Percentiles rank a stretch among this genome's conserved stretches.
These are phyloP conservation scores for Gnathonemus echidnorhynchus DNA, from an alignment of 2,113 vertebrate genomes.

Conservation along the genomic window DNA sequence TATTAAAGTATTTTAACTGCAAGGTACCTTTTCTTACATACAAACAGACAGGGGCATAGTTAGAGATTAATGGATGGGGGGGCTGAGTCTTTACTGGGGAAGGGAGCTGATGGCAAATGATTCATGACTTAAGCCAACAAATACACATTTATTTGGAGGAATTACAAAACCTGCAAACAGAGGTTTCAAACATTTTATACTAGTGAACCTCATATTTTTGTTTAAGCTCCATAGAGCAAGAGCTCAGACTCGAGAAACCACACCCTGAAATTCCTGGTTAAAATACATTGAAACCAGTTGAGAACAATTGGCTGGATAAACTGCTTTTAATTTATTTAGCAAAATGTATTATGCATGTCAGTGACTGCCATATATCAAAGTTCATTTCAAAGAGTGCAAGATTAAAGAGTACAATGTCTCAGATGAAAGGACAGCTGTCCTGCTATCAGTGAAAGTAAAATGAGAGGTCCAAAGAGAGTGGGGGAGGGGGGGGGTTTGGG, in stretches of 20 bases:
- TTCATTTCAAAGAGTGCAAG: neutral
- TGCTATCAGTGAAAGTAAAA: neutral
- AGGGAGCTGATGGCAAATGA: too few species aligned
- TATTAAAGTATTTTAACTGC: neutral
- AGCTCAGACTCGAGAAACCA: neutral
- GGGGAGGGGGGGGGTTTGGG: neutral
- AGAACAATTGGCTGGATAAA: neutral
- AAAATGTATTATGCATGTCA: neutral
- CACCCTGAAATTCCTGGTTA: neutral
- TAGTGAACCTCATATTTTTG: neutral
- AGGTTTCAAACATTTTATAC: neutral
- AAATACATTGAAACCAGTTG: neutral
- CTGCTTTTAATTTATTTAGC: neutral
- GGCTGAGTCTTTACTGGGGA: too few species aligned
- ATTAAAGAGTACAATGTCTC: neutral
- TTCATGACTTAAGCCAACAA: too few species aligned
- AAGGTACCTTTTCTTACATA: neutral
- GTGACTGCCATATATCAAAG: constrained; percentile 1
- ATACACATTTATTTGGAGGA: too few species aligned
- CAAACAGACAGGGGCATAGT: neutral
- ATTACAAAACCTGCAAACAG: neutral
- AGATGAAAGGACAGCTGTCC: neutral
- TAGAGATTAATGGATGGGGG: too few species aligned
- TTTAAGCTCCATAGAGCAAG: neutral
- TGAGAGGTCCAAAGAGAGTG: neutral